Evolutionary conservation across 2,888 invertebrate genomes (phyloP).

Genomic region (Chrysomela aeneicollis): DNA sequence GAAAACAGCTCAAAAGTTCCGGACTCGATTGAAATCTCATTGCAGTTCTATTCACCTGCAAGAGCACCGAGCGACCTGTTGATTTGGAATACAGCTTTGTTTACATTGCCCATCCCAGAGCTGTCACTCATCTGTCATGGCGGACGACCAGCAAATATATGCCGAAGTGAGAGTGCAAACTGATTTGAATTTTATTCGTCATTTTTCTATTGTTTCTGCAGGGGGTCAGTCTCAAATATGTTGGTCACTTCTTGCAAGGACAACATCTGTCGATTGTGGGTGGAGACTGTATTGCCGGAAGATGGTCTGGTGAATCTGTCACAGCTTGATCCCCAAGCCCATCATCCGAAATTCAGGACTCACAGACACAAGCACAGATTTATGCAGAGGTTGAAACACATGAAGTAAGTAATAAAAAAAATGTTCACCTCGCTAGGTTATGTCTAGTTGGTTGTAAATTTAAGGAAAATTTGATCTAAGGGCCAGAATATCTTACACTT

Average conservation of each 20-base stretch:
- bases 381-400: constrained; percentile 95
- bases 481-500: no score
- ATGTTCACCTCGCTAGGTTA: no score
- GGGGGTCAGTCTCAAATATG: constrained; percentile 97
- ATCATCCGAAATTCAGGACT: constrained; percentile 80
- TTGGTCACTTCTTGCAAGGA: constrained; percentile 97
- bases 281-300: constrained; percentile 95
- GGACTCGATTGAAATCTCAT: constrained; percentile 23
- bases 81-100: constrained; percentile 92
- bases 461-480: no score
- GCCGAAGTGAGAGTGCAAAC: constrained; percentile 80
- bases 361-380: constrained; percentile 95
- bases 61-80: constrained; percentile 67
- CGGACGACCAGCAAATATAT: constrained; percentile 99
- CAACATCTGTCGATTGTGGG: constrained; percentile 99
- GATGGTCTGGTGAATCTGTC: constrained; percentile 83
- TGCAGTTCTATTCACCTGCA: constrained; percentile 78
- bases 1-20: neutral
- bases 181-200: neutral
- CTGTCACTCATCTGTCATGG: constrained; percentile 98
- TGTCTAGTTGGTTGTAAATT: no score
- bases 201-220: constrained; percentile 56
- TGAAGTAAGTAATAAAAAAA: constrained; percentile 92
- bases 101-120: constrained; percentile 95
- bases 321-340: constrained; percentile 72